These are phyloP conservation scores for Cabera pusaria DNA, from an alignment of 2,888 invertebrate genomes.

Conservation along the genomic window DNA sequence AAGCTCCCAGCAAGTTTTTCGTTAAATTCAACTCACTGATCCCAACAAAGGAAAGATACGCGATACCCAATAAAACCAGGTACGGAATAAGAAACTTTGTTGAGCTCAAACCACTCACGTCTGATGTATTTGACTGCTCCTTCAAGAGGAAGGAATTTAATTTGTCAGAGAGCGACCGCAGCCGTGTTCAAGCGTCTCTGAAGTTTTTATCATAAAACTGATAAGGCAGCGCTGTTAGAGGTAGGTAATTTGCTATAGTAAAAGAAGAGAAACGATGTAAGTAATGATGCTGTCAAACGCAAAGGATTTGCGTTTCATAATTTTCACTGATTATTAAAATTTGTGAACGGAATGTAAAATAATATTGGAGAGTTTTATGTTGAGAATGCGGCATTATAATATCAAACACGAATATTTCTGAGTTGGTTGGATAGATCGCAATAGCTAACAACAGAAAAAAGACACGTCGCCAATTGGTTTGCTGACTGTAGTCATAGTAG, in stretches of 20 bases:
- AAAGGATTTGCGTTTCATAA: no score
- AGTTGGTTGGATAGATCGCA: no score
- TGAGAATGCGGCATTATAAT: no score
- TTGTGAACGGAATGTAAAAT: no score
- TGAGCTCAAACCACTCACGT: conserved; percentile 15
- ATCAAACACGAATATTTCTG: no score
- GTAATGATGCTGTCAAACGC: conserved; percentile 8
- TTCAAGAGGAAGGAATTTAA: conserved; percentile 47
- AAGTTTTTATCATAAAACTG: conserved; percentile 49
- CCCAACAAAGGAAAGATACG: conserved; percentile 13
- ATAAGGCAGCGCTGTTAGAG: conserved; percentile 39
- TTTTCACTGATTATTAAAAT: no score
- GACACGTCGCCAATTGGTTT: no score
- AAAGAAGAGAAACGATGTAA: conserved; percentile 21
- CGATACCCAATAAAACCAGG: conserved; percentile 20
- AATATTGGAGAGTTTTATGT: no score
- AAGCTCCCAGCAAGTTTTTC: no score
- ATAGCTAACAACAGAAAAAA: no score
- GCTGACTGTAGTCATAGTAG: no score
- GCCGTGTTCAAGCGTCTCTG: conserved; percentile 37
- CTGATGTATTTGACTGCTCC: conserved; percentile 39
- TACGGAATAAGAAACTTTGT: conserved; percentile 19
- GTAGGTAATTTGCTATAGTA: conserved; percentile 31
- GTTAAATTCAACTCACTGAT: conserved; percentile 4
- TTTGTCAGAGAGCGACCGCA: conserved; percentile 46